Evolutionary conservation across 2,888 invertebrate species (phyloP).

Genomic region (Subacronicta megacephala): DNA sequence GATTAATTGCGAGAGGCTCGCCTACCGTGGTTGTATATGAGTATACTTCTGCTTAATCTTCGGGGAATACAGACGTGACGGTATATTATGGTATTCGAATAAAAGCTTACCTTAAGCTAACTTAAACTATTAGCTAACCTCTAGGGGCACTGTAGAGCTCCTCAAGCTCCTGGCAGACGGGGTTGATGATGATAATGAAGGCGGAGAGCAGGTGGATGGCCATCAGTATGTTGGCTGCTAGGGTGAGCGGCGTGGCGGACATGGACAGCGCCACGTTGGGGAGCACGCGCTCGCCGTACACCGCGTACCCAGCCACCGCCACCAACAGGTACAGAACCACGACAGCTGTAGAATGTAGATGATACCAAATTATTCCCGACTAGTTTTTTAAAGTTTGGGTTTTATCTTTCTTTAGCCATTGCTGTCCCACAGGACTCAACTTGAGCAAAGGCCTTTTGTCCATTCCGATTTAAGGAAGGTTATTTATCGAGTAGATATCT

Average conservation of each 20-base stretch:
- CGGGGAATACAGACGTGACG: too few species aligned
- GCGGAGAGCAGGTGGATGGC: conserved; percentile 91
- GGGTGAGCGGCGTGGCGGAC: conserved; percentile 86
- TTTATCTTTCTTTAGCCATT: too few species aligned
- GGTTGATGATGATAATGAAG: conserved; percentile 92
- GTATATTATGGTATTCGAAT: too few species aligned
- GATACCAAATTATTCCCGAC: neutral
- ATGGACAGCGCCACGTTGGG: conserved; percentile 91
- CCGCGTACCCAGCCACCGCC: conserved; percentile 90
- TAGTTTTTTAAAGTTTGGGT: too few species aligned
- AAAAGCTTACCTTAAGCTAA: too few species aligned
- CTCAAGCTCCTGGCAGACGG: conserved; percentile 92
- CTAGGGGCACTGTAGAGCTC: conserved; percentile 90
- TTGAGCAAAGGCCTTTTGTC: too few species aligned
- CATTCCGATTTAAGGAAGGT: too few species aligned
- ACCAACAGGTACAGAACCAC: conserved; percentile 90
- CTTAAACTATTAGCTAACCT: conserved; percentile 74
- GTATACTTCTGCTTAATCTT: too few species aligned
- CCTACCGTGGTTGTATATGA: too few species aligned
- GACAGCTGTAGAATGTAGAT: conserved; percentile 87
- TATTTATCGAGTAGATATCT: too few species aligned
- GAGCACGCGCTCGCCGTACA: conserved; percentile 90
- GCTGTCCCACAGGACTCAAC: too few species aligned
- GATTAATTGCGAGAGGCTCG: too few species aligned
- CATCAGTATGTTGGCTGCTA: conserved; percentile 90